Evolutionary conservation across 2,888 invertebrate genomes (phyloP), one percentile per base, ranked within the genome.

Genomic region (Erpobdella octoculata): DNA sequence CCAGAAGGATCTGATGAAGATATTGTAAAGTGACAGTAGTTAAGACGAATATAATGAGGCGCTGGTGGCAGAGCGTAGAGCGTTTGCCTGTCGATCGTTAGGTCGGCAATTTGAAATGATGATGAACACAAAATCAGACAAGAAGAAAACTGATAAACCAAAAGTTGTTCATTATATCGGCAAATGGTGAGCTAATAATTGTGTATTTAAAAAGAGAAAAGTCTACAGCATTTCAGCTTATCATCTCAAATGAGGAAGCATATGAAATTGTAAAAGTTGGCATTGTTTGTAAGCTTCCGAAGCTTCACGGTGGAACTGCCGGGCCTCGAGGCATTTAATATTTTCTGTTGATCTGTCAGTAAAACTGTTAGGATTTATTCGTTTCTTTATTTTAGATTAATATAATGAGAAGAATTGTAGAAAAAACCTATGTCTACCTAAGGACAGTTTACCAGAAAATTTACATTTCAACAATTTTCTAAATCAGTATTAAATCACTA

Each of bases 301-400:
- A 41, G n/a, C 46, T n/a, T 41, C 46, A 41, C n/a, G 46, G 46
- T 41, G 46, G 46, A 41, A 41, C 46, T 41, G 46, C 46, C 46
- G 46, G 46, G 46, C 46, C 46, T 41, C 46, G n/a, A 41, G 46
- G 46, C 46, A 41, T 41, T 41, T 41, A 41, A 41, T 41, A 41
- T 41, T 41, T 41, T n/a, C 46, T 41, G 46, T 41, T 41, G 46
- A 41, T 41, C 46, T 41, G 46, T 41, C 46, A 41, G 46, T 41
- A 41, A 41, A 41, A 41, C 46, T 41, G 46, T 41, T 41, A 41
- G n/a, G 12, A 41, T 41, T 41, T 41, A 41, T 41, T 41, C 46
- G n/a, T 41, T 41, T 41, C 46, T 41, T 41, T 41, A 41, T 41
- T 41, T 41, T 41, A 41, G 46, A 41, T 41, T 41, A 41, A n/a